phyloP scores from a whole-genome alignment of 2,888 invertebrate species.

The Ormia ochracea region DNA sequence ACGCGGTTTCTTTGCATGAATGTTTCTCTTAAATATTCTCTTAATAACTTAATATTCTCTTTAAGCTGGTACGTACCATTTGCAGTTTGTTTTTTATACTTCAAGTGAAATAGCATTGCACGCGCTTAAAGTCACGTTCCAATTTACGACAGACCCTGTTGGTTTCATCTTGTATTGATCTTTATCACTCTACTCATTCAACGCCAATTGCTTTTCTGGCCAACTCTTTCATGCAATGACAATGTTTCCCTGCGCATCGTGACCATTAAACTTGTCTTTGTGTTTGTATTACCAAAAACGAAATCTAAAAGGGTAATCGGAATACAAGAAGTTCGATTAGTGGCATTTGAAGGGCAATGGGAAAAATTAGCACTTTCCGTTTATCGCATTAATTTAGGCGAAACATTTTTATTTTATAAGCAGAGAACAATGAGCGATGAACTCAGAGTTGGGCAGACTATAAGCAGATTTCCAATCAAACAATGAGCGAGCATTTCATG shows the following conservation, averaged over 20 bases:
- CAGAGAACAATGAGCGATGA: background rate
- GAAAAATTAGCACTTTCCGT: background rate
- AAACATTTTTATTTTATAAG: background rate
- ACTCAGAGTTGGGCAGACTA: too few relatives aligned
- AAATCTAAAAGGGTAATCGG: background rate
- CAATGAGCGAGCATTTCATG: too few relatives aligned
- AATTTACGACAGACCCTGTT: background rate
- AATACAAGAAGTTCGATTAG: background rate
- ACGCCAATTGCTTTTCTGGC: background rate
- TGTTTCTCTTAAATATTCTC: background rate
- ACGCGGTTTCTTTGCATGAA: background rate
- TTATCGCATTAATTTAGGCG: background rate
- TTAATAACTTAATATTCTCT: too few relatives aligned
- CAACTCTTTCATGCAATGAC: background rate
- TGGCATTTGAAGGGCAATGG: background rate
- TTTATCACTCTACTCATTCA: background rate
- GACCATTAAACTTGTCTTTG: background rate
- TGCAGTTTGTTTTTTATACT: background rate
- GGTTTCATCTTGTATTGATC: background rate
- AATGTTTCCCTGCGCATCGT: background rate
- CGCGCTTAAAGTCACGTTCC: constrained; percentile 41
- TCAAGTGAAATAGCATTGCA: background rate
- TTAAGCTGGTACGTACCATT: too few relatives aligned
- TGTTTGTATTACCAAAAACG: background rate
- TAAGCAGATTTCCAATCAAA: too few relatives aligned